Evolutionary conservation across 2,888 invertebrate genomes (phyloP).

Genomic region (Sphecodes monilicornis): DNA sequence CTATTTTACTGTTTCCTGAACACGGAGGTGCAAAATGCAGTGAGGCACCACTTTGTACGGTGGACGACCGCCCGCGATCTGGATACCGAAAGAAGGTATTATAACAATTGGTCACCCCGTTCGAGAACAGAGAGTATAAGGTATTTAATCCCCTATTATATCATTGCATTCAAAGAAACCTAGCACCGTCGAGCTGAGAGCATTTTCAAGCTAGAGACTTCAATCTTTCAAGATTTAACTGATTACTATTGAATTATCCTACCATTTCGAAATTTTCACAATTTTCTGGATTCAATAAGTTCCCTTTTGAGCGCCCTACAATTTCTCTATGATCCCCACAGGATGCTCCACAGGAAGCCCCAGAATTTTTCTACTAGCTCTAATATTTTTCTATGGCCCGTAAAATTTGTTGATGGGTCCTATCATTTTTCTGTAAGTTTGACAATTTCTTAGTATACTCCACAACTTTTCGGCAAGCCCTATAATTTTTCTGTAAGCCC

Average conservation of each 20-base stretch:
- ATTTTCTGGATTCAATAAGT: background rate
- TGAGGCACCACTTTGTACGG: constrained; percentile 92
- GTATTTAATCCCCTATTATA: constrained; percentile 83
- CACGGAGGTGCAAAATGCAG: constrained; percentile 94
- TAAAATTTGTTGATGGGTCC: too few species aligned
- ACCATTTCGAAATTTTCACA: constrained; percentile 1
- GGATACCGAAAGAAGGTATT: constrained; percentile 88
- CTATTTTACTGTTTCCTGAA: constrained; percentile 97
- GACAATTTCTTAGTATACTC: too few species aligned
- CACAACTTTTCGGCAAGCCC: too few species aligned
- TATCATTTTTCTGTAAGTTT: too few species aligned
- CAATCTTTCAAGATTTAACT: constrained; percentile 21
- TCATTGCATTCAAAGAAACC: constrained; percentile 4
- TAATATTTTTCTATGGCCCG: background rate
- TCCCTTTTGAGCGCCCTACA: background rate
- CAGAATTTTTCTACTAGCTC: background rate
- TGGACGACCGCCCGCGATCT: constrained; percentile 90
- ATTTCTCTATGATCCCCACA: too few species aligned
- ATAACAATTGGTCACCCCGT: constrained; percentile 93
- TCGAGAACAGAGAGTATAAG: constrained; percentile 93
- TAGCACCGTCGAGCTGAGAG: background rate
- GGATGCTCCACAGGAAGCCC: too few species aligned
- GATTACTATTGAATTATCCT: constrained; percentile 3
- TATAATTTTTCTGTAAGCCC: too few species aligned
- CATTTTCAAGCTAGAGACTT: background rate